Percentiles rank a stretch among this genome's conserved stretches.
These are phyloP conservation scores for Lampris megalopsis DNA, from an alignment of 2,113 vertebrate genomes.

Conservation along the genomic window DNA sequence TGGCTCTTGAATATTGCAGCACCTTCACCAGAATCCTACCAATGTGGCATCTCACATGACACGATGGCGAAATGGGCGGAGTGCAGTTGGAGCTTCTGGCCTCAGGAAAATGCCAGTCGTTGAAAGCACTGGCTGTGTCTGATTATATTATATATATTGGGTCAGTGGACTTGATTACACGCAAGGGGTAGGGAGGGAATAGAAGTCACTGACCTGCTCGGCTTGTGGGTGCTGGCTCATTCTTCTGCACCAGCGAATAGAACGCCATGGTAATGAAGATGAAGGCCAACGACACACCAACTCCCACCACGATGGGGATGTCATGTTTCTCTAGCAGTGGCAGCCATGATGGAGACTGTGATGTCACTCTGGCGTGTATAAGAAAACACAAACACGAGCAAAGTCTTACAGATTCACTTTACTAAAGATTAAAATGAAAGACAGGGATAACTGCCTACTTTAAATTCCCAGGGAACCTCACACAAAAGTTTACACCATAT, in stretches of 20 bases:
- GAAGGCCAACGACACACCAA: slow-evolving; percentile 82
- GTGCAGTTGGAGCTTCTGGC: no score
- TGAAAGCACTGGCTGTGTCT: no score
- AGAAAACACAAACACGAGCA: slow-evolving; percentile 1
- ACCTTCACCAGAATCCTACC: no score
- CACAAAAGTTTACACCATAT: neutral
- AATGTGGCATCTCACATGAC: no score
- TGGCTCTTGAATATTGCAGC: no score
- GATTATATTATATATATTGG: no score
- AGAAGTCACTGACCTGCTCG: slow-evolving; percentile 71
- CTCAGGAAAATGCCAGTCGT: no score
- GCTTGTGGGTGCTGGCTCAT: slow-evolving; percentile 69
- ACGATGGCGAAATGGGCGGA: no score
- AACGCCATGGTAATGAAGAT: slow-evolving; percentile 86
- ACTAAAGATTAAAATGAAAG: neutral
- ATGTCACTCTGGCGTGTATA: slow-evolving; percentile 60
- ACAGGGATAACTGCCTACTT: neutral
- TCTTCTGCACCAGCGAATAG: slow-evolving; percentile 84
- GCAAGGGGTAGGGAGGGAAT: neutral
- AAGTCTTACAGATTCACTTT: neutral
- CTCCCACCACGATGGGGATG: slow-evolving; percentile 85
- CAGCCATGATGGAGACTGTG: slow-evolving; percentile 74
- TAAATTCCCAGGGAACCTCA: neutral
- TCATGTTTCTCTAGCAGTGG: slow-evolving; percentile 84
- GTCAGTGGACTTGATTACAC: neutral